Base-by-base conservation (phyloP, 2,797 vertebrate genomes). In the Hippocampus kuda region DNA sequence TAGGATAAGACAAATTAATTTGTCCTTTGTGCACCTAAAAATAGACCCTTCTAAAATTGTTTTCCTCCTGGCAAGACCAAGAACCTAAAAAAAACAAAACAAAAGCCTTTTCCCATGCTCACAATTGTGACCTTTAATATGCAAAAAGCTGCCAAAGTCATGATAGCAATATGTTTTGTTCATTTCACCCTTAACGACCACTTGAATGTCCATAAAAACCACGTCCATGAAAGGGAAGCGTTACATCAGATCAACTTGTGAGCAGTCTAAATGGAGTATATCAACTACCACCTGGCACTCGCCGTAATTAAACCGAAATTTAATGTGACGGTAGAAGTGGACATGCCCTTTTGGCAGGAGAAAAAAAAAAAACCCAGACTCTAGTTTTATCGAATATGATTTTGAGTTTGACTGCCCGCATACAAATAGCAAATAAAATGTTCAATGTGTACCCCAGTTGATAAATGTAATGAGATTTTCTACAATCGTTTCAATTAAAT, bases 21-120 rank as follows among this genome's bases (percentile, higher is more conserved):
- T 85, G 81, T 83, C 86, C 81, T 86, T 79, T 79, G 69, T 42
- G 18, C 48, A 75, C 64, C 77, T 75, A 79, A 85, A 86, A 85
- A 22, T 75, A 84, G 71, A 83, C 69, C 68, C 34, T 38, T 38
- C 69, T 68, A 71, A 61, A 74, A 70, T 42, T 68, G 70, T 68
- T 79, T 66, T 26, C 57, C 70, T 69, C 73, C 44, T 57, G 69
- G 73, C 63, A 75, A 73, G 78, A 62, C 63, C 74, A 76, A 57
- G 61, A 75, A 70, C 71, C 44, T 42, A 72, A 74, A 69, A 15
- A 65, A 73, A 44, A 51, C 4, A 42, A 11, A 42, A 42, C 42
- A 44, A 49, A 49, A 20, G 48, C 16, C 16, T 49, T 49, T 20
- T 51, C 48, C 48, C 18, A 22, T 18, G 1, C 18, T 51, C 48